Base-by-base conservation (phyloP, 2,113 vertebrate genomes). In the Phycodurus eques region DNA sequence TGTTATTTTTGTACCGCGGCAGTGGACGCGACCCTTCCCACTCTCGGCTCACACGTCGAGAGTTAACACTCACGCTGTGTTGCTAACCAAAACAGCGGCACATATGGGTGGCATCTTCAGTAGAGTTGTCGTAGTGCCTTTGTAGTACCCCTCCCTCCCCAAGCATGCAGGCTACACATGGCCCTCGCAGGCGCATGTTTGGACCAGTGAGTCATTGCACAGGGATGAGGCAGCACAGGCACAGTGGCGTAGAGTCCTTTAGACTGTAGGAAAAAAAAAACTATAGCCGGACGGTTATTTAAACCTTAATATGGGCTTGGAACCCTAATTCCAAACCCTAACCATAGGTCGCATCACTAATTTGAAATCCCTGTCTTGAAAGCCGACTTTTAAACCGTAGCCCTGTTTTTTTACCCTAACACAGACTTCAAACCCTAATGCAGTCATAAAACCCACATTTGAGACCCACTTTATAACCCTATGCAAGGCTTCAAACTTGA, bases 1-100 rank as follows among this genome's bases (percentile, higher is more conserved):
- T 87, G 88, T 87, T 89, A 88, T 89, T 88, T 88, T 63, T 88
- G 85, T 85, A 74, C 82, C 33, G 75, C 47, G 67, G 70, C 77
- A 54, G 82, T 80, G 73, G 83, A 81, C 74, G 74, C 77, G 83
- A 83, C 81, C 74, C 64, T 78, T 72, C 62, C 59, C 14, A 19
- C 33, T 61, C 31, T 17, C 59, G 33, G 5, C 22, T 27, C 56
- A 59, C 11, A 27, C 49, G 17, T 56, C 53, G n/a, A 53, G 14
- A 56, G 56, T 59, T 14, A 59, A 59, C 13, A 59, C 22, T 59
- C 10, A 8, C 57, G 27, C 12, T 2, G 31, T 35, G 31, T 17
- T 33, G 59, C 59, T 35, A 61, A 61, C 59, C 59, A 17, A 61
- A 61, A 61, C 59, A 9, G 59, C 59, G 14, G 59, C 59, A 35